A percentile compares a stretch with the other conserved stretches of the same genome.
These are phyloP conservation scores for Melanotaenia boesemani DNA, from an alignment of 2,797 vertebrate species.

Conservation along the genomic window DNA sequence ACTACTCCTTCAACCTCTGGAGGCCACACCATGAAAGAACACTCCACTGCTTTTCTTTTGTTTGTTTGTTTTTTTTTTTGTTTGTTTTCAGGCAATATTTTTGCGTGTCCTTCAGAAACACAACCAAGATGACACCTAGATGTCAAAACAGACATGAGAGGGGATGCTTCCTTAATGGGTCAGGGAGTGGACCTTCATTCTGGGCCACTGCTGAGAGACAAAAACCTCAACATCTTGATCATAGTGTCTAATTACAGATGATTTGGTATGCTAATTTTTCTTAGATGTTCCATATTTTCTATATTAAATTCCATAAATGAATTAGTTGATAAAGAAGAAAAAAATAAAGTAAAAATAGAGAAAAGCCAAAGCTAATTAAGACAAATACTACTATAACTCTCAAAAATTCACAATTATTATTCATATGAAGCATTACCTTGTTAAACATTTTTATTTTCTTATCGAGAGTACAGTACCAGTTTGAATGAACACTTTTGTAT, in stretches of 20 bases:
- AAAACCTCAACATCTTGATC: constrained; percentile 84
- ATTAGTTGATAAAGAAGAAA: constrained; percentile 76
- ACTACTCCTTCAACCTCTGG: constrained; percentile 64
- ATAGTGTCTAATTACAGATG: constrained; percentile 86
- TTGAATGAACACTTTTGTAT: constrained; percentile 90
- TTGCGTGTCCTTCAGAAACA: constrained; percentile 72
- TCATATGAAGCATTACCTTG: constrained; percentile 86
- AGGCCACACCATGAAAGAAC: constrained; percentile 73
- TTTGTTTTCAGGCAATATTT: constrained; percentile 62
- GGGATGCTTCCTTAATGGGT: constrained; percentile 56
- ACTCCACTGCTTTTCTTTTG: constrained; percentile 70
- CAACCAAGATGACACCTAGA: constrained; percentile 61
- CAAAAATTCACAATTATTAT: constrained; percentile 84
- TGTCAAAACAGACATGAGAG: constrained; percentile 55
- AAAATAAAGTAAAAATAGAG: constrained; percentile 61
- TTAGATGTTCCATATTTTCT: constrained; percentile 92
- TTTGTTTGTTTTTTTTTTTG: constrained; percentile 6
- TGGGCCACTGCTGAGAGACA: constrained; percentile 69
- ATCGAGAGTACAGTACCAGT: constrained; percentile 90
- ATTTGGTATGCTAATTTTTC: constrained; percentile 90
- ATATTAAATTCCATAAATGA: constrained; percentile 83
- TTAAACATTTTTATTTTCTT: constrained; percentile 91
- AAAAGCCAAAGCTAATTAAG: constrained; percentile 93
- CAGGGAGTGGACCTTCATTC: constrained; percentile 61
- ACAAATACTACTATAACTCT: constrained; percentile 86